These are phyloP conservation scores for Stenchaetothrips biformis DNA, from an alignment of 2,888 invertebrate species.

Conservation along the genomic window DNA sequence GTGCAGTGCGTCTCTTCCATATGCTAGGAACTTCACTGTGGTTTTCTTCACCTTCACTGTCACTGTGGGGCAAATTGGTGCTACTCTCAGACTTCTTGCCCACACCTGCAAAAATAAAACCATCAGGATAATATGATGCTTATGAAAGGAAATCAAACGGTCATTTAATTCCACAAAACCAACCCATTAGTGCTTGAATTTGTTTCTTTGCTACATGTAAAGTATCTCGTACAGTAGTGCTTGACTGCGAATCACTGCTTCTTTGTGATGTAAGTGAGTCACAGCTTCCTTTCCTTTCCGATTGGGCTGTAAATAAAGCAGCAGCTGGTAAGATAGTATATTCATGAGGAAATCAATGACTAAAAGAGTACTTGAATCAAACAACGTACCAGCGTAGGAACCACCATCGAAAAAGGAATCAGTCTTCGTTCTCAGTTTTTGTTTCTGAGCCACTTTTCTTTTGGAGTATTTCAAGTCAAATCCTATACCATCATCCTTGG, in stretches of 20 bases:
- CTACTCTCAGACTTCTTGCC: constrained; percentile 40
- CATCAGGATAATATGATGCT: constrained; percentile 19
- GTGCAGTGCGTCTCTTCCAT: background rate
- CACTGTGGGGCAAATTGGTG: constrained; percentile 47
- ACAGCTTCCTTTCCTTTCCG: constrained; percentile 52
- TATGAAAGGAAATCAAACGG: background rate
- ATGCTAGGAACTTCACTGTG: constrained; percentile 32
- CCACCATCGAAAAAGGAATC: background rate
- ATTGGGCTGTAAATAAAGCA: background rate
- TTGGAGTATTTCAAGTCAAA: constrained; percentile 12
- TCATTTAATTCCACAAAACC: background rate
- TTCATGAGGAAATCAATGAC: background rate
- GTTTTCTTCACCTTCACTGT: constrained; percentile 47
- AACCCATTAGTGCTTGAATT: constrained; percentile 46
- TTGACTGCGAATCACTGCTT: constrained; percentile 48
- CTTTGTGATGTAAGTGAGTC: constrained; percentile 52
- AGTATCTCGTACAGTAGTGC: constrained; percentile 45
- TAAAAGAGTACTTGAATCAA: background rate
- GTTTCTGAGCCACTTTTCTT: background rate
- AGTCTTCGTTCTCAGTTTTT: constrained; percentile 5
- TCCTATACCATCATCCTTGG: background rate
- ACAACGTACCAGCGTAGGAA: background rate
- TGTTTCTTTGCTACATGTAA: constrained; percentile 49
- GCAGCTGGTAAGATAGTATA: background rate
- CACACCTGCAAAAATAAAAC: constrained; percentile 33